Base-by-base conservation (phyloP, 1,140 invertebrate species). In the Micrasema minimum region DNA sequence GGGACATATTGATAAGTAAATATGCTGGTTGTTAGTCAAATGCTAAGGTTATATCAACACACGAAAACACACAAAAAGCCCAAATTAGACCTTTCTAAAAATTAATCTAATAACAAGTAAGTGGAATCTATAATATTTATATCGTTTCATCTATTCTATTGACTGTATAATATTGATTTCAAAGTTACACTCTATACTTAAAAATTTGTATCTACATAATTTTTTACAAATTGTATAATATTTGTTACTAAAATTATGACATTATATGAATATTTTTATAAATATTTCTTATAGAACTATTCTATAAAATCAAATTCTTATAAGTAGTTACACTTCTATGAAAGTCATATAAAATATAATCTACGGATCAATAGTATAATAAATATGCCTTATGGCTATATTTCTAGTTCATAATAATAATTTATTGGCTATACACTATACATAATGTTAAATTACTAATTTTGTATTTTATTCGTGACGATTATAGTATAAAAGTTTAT, bases 1-100 rank as follows among this genome's bases (percentile, higher is more conserved):
- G 14, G 55, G 55, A 59, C 55, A 59, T 35, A 59, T 59, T 38
- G 55, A 59, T 59, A 59, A 59, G 55, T 59, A 59, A 59, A 59
- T 38, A 59, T 41, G 55, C 35, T 59, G 55, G 55, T 59, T 38
- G 55, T 59, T 59, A 59, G 55, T 59, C 6, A 11, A 59, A 41
- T 43, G 18, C 16, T 38, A 59, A 20, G 16, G 7, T n/a, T n/a
- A 59, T 10, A 22, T 20, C 10, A 18, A 37, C 53, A 59, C 55
- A 59, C 55, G 18, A 59, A 59, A 59, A 41, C 9, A 59, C 37
- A 59, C 55, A 59, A 59, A 38, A 23, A 14, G 37, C 38, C 55
- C 37, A 59, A 41, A 9, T 59, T 26, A 12, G 23, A 53, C 26
- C 12, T 53, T 26, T 55, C 23, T 26, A 55, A 31, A 37, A n/a